These are phyloP conservation scores for Motacilla alba DNA, from an alignment of 2,113 vertebrate genomes.

Conservation along the genomic window DNA sequence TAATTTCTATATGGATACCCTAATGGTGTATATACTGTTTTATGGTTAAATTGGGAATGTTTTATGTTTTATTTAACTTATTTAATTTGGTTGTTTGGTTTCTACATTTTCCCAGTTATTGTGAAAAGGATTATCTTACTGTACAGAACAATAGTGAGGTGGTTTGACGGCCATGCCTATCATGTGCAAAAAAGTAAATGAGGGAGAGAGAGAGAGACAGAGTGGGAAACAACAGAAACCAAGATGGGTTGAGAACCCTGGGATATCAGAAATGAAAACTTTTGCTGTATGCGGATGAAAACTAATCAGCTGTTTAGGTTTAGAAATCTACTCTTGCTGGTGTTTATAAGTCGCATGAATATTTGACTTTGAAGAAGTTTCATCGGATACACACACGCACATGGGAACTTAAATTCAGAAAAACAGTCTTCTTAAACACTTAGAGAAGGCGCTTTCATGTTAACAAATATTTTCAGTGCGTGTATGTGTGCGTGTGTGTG, in stretches of 20 bases:
- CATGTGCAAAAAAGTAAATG: slow-evolving; percentile 46
- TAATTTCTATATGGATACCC: slow-evolving; percentile 83
- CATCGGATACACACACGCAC: slow-evolving; percentile 73
- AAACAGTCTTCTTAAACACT: slow-evolving; percentile 72
- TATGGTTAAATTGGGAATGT: slow-evolving; percentile 65
- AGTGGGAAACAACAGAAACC: slow-evolving; percentile 10
- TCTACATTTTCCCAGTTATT: slow-evolving; percentile 71
- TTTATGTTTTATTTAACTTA: slow-evolving; percentile 69
- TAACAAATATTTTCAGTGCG: slow-evolving; percentile 72
- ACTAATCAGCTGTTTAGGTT: slow-evolving; percentile 87
- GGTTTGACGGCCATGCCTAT: slow-evolving; percentile 65
- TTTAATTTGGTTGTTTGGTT: slow-evolving; percentile 66
- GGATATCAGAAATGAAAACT: slow-evolving; percentile 73
- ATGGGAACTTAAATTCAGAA: slow-evolving; percentile 59
- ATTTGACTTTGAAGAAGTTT: slow-evolving; percentile 84
- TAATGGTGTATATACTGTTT: slow-evolving; percentile 81
- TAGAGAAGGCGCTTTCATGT: slow-evolving; percentile 74
- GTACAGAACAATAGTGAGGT: slow-evolving; percentile 78
- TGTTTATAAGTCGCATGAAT: slow-evolving; percentile 90
- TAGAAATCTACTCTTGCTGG: slow-evolving; percentile 85
- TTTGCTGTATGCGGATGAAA: slow-evolving; percentile 84
- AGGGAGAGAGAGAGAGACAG: not conserved
- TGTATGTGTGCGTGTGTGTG: slow-evolving; percentile 67
- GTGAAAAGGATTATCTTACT: slow-evolving; percentile 75
- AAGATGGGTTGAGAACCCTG: slow-evolving; percentile 52